Base-by-base conservation (phyloP, 2,888 invertebrate genomes). In the Xestobium rufovillosum region DNA sequence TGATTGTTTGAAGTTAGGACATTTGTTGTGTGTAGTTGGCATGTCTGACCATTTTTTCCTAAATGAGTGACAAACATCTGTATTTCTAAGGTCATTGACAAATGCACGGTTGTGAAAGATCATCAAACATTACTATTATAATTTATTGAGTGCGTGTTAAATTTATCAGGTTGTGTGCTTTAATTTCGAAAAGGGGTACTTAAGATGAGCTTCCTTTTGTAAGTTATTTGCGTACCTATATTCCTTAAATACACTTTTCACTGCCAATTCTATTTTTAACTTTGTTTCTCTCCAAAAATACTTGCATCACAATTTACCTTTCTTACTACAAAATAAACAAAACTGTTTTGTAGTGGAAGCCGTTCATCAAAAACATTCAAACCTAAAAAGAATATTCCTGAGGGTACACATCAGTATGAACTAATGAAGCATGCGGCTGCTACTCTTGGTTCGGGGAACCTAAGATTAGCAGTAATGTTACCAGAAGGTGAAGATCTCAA, bases 391-490 rank as follows among this genome's bases (percentile, higher is more conserved):
- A 95, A 96, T 69, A 96, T 96, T 58, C 95, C 95, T 1, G 96
- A 96, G 67, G 95, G 95, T 41, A 95, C 94, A 27, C 95, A 95
- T 72, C 96, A 96, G 66, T 94, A 95, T 82, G 96, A 97, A 68
- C 72, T 97, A 65, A 95, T 96, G 95, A 90, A 95, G 71, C 95
- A 94, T 74, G 92, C 92, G n/a, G 95, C 95, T 2, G 94, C 95
- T 39, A 98, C 98, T 1, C 72, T 98, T 27, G 98, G 97, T 38
- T 96, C 95, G 30, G 97, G 96, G 14, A 97, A 97, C 72, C 73
- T 98, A 48, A 75, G 96, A 44, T 76, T 94, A 44, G 98, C 97
- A 28, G 97, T 98, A 36, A 85, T 90, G 76, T 71, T 97, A 51
- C 97, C 97, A 1, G 96, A 96, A 66, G 97, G 98, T 23, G 98